Base-by-base conservation (phyloP, 2,113 vertebrate genomes). In the Gallinago paraguaiae region DNA sequence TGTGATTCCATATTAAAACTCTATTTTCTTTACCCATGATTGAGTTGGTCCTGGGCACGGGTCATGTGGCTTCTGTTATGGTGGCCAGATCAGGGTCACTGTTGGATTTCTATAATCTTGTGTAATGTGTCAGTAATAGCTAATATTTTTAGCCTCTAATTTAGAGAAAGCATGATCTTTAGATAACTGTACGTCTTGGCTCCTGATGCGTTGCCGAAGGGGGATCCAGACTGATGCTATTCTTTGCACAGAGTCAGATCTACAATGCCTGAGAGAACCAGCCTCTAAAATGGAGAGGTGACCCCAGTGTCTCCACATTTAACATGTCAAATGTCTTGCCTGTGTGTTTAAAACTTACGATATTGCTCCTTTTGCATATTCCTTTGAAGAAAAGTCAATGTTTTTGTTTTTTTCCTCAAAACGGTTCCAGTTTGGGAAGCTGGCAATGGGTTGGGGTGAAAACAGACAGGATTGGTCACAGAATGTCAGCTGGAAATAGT, bases 141-240 rank as follows among this genome's bases (percentile, higher is more conserved):
- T 88, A 90, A 88, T 93, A 80, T 39, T 88, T 92, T 83, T 56
- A 94, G 25, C 30, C 70, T 93, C 70, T 74, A 54, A 24, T 65
- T 89, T 89, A 48, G n/a, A 20, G 85, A 53, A 91, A 90, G 30
- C 16, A 33, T 56, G 28, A 17, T 65, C 59, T 91, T 91, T 17
- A 76, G 53, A 15, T 84, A 85, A 65, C 39, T 43, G 63, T 65
- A 18, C 28, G 28, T 19, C 39, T 65, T 43, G 10, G 63, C 39
- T 65, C 39, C 9, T 43, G 27, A 22, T 43, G 37, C 17, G 20
- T 31, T 89, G 37, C 4, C 37, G 85, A 56, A 57, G 45, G 13
- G 23, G 14, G 6, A 61, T 50, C 11, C 24, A 67, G 45, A 50
- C 5, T 72, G 53, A 35, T 35, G 9, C 14, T 77, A 20, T 11